Conservation (phyloP, 2,888 invertebrate genomes). For the Oeneis ivallda region DNA sequence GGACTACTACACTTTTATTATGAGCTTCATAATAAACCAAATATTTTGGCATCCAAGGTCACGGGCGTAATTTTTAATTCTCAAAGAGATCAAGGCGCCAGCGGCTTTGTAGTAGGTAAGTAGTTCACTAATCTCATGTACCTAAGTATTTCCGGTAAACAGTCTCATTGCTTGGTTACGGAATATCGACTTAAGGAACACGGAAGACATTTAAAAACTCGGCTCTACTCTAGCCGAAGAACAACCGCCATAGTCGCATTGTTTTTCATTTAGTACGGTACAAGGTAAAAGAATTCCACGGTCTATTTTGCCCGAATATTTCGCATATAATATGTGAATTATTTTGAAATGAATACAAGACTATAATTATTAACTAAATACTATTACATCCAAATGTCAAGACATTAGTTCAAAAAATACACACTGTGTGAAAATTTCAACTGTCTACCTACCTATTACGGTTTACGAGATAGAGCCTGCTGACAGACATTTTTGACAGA, state of each 20-base stretch:
- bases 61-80: conserved; percentile 19
- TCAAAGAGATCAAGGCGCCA: conserved; percentile 30
- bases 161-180: conserved; percentile 28
- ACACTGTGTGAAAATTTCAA: too few relatives aligned
- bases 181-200: conserved; percentile 30
- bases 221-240: conserved; percentile 26
- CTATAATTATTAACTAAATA: too few relatives aligned
- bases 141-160: conserved; percentile 20
- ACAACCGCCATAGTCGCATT: conserved; percentile 37
- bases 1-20: too few relatives aligned
- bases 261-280: conserved; percentile 29
- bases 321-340: too few relatives aligned
- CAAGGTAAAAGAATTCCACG: conserved; percentile 24
- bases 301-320: neutral
- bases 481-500: too few relatives aligned
- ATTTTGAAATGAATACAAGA: too few relatives aligned
- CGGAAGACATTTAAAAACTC: conserved; percentile 33
- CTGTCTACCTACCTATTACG: too few relatives aligned
- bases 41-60: conserved; percentile 21
- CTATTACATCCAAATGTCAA: too few relatives aligned
- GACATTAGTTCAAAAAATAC: too few relatives aligned
- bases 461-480: too few relatives aligned
- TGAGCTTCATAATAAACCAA: conserved; percentile 8
- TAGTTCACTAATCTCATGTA: conserved; percentile 17
- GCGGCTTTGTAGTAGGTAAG: conserved; percentile 26